A percentile compares a stretch with the other conserved stretches of the same genome.
Evolutionary conservation across 2,888 invertebrate species (phyloP).

Genomic region (Quadroppia sp.): DNA sequence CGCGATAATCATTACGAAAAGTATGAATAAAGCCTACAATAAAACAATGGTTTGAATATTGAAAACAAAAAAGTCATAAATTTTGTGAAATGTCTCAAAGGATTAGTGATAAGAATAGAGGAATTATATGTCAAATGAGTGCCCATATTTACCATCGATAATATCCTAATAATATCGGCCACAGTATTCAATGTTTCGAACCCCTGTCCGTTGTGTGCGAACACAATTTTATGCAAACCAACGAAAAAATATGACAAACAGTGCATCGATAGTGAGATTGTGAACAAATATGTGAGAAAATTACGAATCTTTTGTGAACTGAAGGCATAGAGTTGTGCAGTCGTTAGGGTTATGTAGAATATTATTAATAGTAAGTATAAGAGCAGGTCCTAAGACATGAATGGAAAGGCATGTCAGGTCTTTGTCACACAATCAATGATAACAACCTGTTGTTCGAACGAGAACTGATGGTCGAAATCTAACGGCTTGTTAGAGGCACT

Average conservation of each 20-base stretch:
- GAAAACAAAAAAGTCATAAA: slow-evolving; percentile 28
- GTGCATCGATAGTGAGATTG: slow-evolving; percentile 77
- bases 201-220: slow-evolving; percentile 84
- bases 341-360: slow-evolving; percentile 75
- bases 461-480: slow-evolving; percentile 88
- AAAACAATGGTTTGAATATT: slow-evolving; percentile 8
- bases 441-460: slow-evolving; percentile 74
- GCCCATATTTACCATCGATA: slow-evolving; percentile 69
- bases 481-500: slow-evolving; percentile 67
- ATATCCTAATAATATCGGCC: slow-evolving; percentile 86
- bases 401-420: background rate
- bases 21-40: slow-evolving; percentile 66
- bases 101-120: background rate
- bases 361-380: slow-evolving; percentile 57
- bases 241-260: slow-evolving; percentile 80
- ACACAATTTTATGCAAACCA: slow-evolving; percentile 80
- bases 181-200: slow-evolving; percentile 73
- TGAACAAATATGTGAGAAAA: slow-evolving; percentile 76
- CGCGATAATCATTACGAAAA: slow-evolving; percentile 80
- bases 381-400: slow-evolving; percentile 8
- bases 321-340: slow-evolving; percentile 85
- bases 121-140: too few species aligned
- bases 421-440: background rate
- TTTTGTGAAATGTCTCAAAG: background rate
- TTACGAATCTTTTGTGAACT: slow-evolving; percentile 72